A percentile compares a stretch with the other conserved stretches of the same genome.
Evolutionary conservation across 2,797 vertebrate species (phyloP).

Genomic region (Xenops minutus): DNA sequence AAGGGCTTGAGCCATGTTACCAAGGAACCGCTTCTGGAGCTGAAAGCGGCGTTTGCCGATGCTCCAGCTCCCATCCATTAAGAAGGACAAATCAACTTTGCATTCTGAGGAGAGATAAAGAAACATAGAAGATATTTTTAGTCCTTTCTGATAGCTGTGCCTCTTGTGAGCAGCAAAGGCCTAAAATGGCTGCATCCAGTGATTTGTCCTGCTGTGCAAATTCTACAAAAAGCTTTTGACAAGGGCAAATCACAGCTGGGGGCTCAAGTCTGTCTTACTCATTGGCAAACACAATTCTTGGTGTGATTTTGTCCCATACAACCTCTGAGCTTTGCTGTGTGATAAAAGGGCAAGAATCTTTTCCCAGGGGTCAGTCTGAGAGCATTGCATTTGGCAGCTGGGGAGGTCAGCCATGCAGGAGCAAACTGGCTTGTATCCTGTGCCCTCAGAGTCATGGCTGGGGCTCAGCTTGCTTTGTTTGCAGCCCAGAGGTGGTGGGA

Average conservation of each 20-base stretch:
- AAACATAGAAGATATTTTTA: not conserved
- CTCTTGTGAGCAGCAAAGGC: not conserved
- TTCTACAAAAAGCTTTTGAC: not conserved
- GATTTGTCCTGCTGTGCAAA: not conserved
- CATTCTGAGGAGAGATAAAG: slow-evolving; percentile 79
- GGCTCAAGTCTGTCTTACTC: not conserved
- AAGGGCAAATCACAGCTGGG: not conserved
- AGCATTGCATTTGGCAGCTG: not conserved
- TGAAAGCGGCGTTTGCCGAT: slow-evolving; percentile 94
- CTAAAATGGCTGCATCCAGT: not conserved
- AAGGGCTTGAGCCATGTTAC: slow-evolving; percentile 85
- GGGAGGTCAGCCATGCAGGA: not conserved
- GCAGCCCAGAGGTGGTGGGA: not conserved
- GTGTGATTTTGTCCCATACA: not conserved
- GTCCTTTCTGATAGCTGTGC: not conserved
- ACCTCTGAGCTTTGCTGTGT: not conserved
- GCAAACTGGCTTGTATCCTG: not conserved
- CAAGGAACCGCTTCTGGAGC: slow-evolving; percentile 94
- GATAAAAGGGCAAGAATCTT: not conserved
- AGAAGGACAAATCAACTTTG: slow-evolving; percentile 90
- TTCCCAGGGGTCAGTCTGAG: not conserved
- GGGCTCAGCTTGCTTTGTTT: not conserved
- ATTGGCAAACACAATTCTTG: not conserved
- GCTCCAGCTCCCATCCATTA: slow-evolving; percentile 96
- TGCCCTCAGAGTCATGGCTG: not conserved